Evolutionary conservation across 2,888 invertebrate genomes (phyloP).

Genomic region (Hoplodrina ambigua): DNA sequence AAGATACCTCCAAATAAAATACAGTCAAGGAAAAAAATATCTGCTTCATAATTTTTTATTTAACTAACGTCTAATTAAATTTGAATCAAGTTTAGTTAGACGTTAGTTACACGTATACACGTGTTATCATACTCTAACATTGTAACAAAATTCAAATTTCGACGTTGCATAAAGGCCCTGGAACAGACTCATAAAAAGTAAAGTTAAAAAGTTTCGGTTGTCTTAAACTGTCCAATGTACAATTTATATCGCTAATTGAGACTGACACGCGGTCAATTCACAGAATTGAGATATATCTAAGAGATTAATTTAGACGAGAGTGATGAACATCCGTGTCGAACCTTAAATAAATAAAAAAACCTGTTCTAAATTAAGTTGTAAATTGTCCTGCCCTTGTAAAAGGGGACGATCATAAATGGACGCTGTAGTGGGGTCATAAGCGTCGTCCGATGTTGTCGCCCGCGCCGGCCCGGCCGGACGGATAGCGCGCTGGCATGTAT

Average conservation of each 20-base stretch:
- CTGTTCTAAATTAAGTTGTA: slow-evolving; percentile 86
- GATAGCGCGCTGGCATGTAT: slow-evolving; percentile 82
- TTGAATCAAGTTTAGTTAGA: too few relatives aligned
- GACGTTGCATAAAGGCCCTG: too few relatives aligned
- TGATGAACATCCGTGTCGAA: slow-evolving; percentile 51
- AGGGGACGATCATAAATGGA: slow-evolving; percentile 85
- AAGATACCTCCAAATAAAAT: too few relatives aligned
- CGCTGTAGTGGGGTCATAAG: slow-evolving; percentile 83
- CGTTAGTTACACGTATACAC: too few relatives aligned
- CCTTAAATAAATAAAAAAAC: slow-evolving; percentile 61
- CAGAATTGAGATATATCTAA: slow-evolving; percentile 34
- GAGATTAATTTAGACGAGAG: slow-evolving; percentile 22
- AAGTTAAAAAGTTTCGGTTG: too few relatives aligned
- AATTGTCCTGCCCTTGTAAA: slow-evolving; percentile 82
- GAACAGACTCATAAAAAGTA: too few relatives aligned
- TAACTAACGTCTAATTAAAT: too few relatives aligned
- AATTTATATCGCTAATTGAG: slow-evolving; percentile 48
- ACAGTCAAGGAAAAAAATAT: too few relatives aligned
- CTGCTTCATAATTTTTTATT: too few relatives aligned
- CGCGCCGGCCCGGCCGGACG: slow-evolving; percentile 62
- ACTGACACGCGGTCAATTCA: slow-evolving; percentile 27
- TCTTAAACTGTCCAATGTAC: too few relatives aligned
- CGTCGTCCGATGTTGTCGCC: slow-evolving; percentile 75
- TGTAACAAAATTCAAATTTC: too few relatives aligned
- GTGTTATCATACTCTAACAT: too few relatives aligned